phyloP scores from a whole-genome alignment of 1,140 invertebrate genomes.

The Orchestia grillus region DNA sequence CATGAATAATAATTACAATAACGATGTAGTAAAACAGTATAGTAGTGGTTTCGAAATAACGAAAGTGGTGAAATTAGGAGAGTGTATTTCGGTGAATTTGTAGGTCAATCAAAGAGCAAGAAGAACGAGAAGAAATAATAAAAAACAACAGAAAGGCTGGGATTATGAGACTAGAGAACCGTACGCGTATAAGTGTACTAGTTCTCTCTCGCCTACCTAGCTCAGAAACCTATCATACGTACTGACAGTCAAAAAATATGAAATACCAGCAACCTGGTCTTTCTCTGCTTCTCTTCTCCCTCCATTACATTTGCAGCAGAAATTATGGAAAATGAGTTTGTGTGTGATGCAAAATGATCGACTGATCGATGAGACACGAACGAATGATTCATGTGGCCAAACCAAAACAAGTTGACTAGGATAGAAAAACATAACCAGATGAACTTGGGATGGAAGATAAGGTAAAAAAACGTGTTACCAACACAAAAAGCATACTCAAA shows the following conservation, averaged over 20 bases:
- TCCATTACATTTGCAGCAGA: background rate
- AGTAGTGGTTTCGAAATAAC: background rate
- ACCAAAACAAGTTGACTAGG: slow-evolving; percentile 34
- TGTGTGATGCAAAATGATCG: background rate
- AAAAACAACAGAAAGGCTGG: slow-evolving; percentile 20
- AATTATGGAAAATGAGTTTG: background rate
- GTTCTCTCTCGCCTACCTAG: background rate
- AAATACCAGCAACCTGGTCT: background rate
- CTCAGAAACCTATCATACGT: slow-evolving; percentile 33
- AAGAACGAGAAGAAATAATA: background rate
- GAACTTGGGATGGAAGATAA: background rate
- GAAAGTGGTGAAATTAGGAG: background rate
- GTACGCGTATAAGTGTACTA: background rate
- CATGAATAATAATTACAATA: background rate
- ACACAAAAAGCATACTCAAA: background rate
- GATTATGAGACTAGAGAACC: background rate
- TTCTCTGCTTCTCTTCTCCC: background rate
- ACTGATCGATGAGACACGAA: slow-evolving; percentile 10
- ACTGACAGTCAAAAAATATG: slow-evolving; percentile 21
- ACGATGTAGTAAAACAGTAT: background rate
- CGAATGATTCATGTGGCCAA: background rate
- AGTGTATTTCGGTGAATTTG: background rate
- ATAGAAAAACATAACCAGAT: slow-evolving; percentile 1
- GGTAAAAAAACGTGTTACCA: background rate
- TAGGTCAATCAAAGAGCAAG: background rate